Evolutionary conservation across 2,888 invertebrate genomes (phyloP).

Genomic region (Caenorhabditis macrosperma): DNA sequence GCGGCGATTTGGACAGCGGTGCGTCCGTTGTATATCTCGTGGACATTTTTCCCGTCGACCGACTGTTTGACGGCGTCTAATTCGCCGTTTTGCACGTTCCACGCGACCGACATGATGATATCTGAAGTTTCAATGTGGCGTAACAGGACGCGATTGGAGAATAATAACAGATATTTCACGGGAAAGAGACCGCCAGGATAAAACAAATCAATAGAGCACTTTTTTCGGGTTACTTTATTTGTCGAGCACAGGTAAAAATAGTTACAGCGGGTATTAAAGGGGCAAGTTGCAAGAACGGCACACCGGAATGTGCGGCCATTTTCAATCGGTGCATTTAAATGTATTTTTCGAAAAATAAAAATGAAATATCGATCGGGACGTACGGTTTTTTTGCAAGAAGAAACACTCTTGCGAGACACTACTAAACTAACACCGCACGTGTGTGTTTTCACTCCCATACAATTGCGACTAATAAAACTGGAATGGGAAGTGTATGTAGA

Average conservation of each 20-base stretch:
- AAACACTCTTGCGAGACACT: too few relatives aligned
- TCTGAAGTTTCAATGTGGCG: background rate
- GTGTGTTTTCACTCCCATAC: background rate
- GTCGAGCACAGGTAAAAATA: too few relatives aligned
- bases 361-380: background rate
- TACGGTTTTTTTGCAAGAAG: too few relatives aligned
- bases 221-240: too few relatives aligned
- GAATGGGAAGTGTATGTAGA: conserved; percentile 5
- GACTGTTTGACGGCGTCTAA: conserved; percentile 56
- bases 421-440: background rate
- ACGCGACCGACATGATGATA: conserved; percentile 53
- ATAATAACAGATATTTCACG: background rate
- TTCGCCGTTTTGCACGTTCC: conserved; percentile 68
- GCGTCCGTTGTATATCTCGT: conserved; percentile 92
- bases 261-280: too few relatives aligned
- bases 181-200: background rate
- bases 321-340: background rate
- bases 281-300: too few relatives aligned
- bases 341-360: background rate
- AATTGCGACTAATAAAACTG: background rate
- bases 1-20: conserved; percentile 92
- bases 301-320: too few relatives aligned
- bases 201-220: too few relatives aligned
- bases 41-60: conserved; percentile 82
- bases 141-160: background rate